Conservation (phyloP, 2,888 invertebrate genomes). For the Drosophila kambysellisi region DNA sequence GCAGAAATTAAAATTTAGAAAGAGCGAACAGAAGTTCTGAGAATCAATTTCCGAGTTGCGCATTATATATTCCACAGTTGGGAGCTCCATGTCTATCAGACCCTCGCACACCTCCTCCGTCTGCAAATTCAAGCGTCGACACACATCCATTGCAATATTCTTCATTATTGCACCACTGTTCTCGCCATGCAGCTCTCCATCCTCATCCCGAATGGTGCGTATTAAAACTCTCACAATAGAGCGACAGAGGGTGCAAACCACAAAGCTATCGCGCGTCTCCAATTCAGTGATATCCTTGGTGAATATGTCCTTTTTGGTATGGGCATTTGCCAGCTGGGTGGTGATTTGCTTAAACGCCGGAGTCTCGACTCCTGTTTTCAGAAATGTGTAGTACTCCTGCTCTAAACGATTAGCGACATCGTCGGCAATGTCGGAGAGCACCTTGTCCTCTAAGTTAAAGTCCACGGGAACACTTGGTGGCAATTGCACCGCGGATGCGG, state of each 20-base stretch:
- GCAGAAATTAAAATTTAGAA: slow-evolving; percentile 79
- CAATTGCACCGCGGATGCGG: slow-evolving; percentile 62
- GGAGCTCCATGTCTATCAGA: slow-evolving; percentile 87
- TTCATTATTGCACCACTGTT: slow-evolving; percentile 78
- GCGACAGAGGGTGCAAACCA: slow-evolving; percentile 78
- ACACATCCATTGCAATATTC: slow-evolving; percentile 85
- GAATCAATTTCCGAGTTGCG: slow-evolving; percentile 85
- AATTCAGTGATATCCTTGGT: slow-evolving; percentile 69
- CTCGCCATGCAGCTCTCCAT: slow-evolving; percentile 83
- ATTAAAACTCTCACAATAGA: slow-evolving; percentile 69
- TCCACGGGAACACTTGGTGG: slow-evolving; percentile 66
- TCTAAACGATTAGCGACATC: slow-evolving; percentile 71
- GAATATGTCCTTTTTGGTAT: slow-evolving; percentile 75
- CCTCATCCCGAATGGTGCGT: slow-evolving; percentile 85
- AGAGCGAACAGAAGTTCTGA: slow-evolving; percentile 83
- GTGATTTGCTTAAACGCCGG: slow-evolving; percentile 63
- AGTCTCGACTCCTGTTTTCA: slow-evolving; percentile 77
- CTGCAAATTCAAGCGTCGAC: slow-evolving; percentile 87
- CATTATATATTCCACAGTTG: slow-evolving; percentile 88
- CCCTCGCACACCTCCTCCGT: slow-evolving; percentile 88
- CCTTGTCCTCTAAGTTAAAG: slow-evolving; percentile 62
- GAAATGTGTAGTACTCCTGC: slow-evolving; percentile 72
- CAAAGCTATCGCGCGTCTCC: slow-evolving; percentile 66
- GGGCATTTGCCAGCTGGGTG: slow-evolving; percentile 75
- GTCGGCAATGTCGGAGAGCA: slow-evolving; percentile 73